A percentile compares a stretch with the other conserved stretches of the same genome.
Evolutionary conservation across 2,113 vertebrate genomes (phyloP).

Genomic region (Acanthisitta chloris): DNA sequence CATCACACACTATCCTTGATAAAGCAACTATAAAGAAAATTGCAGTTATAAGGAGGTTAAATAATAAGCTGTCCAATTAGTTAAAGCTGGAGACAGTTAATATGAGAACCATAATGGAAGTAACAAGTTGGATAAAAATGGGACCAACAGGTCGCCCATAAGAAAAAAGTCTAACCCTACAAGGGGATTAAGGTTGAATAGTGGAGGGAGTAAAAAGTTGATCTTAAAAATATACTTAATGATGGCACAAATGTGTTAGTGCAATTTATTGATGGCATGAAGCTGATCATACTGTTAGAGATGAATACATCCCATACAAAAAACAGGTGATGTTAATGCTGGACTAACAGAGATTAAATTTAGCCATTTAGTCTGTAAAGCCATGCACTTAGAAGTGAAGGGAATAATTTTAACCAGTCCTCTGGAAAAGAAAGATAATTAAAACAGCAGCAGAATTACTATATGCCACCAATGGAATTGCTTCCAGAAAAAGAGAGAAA

Average conservation of each 20-base stretch:
- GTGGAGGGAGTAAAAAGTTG: neutral
- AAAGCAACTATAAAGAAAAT: slow-evolving; percentile 11
- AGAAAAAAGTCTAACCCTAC: neutral
- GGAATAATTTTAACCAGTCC: neutral
- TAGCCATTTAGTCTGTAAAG: neutral
- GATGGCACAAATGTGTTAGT: neutral
- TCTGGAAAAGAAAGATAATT: neutral
- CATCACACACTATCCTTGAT: neutral
- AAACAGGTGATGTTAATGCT: neutral
- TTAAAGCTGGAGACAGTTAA: neutral
- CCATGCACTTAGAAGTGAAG: neutral
- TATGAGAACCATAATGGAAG: neutral
- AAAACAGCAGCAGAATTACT: neutral
- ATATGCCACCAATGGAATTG: neutral
- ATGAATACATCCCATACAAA: neutral
- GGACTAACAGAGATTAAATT: neutral
- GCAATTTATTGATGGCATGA: neutral
- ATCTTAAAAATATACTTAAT: neutral
- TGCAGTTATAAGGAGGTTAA: neutral
- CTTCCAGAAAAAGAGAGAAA: neutral
- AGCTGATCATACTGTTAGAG: neutral
- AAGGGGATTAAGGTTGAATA: neutral
- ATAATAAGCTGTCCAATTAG: neutral
- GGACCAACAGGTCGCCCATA: neutral
- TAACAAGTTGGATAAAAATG: neutral